A percentile compares a stretch with the other conserved stretches of the same genome.
These are phyloP conservation scores for Chelonoidis abingdonii DNA, from an alignment of 2,113 vertebrate genomes.

Conservation along the genomic window DNA sequence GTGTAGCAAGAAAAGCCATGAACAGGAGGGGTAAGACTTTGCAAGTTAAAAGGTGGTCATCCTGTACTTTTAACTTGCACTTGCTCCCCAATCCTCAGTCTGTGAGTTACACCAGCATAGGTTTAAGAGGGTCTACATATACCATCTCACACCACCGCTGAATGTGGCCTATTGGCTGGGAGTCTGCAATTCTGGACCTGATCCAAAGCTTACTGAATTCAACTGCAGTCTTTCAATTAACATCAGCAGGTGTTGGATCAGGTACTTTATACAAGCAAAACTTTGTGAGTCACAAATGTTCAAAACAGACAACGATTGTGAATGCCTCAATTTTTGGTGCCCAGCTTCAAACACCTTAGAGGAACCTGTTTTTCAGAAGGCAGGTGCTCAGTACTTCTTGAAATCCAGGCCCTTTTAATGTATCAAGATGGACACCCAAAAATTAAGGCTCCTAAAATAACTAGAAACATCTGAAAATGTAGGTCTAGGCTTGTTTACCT, in stretches of 20 bases:
- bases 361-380: background rate
- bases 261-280: background rate
- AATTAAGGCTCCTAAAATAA: background rate
- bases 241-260: background rate
- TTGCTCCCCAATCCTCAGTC: background rate
- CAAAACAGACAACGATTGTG: background rate
- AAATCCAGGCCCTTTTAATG: background rate
- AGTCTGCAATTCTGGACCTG: background rate
- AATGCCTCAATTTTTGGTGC: background rate
- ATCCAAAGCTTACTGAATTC: background rate
- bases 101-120: fast-evolving
- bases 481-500: background rate
- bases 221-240: background rate
- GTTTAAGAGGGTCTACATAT: background rate
- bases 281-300: background rate
- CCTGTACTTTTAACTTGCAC: background rate
- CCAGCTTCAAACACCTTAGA: background rate
- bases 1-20: background rate
- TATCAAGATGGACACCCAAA: background rate
- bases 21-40: background rate
- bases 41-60: background rate
- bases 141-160: background rate
- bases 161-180: background rate
- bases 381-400: background rate
- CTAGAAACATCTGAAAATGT: background rate